Base-by-base conservation (phyloP, 2,888 invertebrate species). In the Parapristionchus giblindavisi region DNA sequence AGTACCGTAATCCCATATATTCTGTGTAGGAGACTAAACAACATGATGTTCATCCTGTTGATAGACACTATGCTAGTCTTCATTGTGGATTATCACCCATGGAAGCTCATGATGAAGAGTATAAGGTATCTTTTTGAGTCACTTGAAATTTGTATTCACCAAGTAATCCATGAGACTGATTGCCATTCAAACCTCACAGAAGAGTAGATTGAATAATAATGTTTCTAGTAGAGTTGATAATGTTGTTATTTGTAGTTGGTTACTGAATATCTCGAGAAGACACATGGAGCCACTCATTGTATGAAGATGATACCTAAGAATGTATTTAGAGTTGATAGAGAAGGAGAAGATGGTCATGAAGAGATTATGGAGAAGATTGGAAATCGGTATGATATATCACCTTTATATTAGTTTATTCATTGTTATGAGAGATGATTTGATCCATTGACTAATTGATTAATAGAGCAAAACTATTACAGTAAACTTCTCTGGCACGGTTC, bases 241-340 rank as follows among this genome's bases (percentile, higher is more conserved):
- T 56, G 1, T 56, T 56, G 29, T 29, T 36, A n/a, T 8, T 83
- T 83, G 54, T 80, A 91, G 34, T 88, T 93, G 77, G 91, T 98
- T 27, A 83, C 91, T 66, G 91, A 92, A 66, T 99, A 97, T 88
- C 92, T 94, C 0, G 90, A 91, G 82, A 98, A 97, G 87, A 98
- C 96, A 0, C 97, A 98, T 89, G 98, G 94, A 0, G 89, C 92
- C 4, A 98, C 98, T 0, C 98, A 99, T 89, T 90, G 91, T 77
- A 94, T 93, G 87, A 91, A 91, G 0, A 89, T 95, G 77, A 91
- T 88, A 75, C 77, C 90, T 6, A 61, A 87, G 21, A 89, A 90
- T 66, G 84, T 89, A 14, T 90, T 89, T 83, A 80, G 82, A 17
- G 83, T 88, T 43, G 79, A 83, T 27, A 89, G 89, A 79, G 82